Percentiles rank a stretch among this genome's conserved stretches.
Evolutionary conservation across 1,140 invertebrate species (phyloP).

Genomic region (Chironomus tepperi): DNA sequence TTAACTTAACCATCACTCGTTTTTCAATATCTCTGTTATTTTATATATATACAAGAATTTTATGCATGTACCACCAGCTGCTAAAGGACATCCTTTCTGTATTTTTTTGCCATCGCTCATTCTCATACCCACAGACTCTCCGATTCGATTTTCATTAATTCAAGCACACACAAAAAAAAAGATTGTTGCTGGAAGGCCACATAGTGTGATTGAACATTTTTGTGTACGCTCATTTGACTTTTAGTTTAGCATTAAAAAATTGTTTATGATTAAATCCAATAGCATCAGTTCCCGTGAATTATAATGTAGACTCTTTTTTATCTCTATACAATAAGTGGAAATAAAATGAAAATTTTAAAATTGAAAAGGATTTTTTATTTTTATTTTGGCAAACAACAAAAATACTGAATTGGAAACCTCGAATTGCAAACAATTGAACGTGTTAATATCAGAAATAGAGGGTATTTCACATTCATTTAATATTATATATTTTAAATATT

Average conservation of each 20-base stretch:
- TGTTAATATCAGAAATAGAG: not conserved
- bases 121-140: not conserved
- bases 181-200: not conserved
- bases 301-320: not conserved
- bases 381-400: not conserved
- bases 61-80: slow-evolving; percentile 8
- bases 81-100: slow-evolving; percentile 3
- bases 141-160: not conserved
- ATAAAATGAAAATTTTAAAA: not conserved
- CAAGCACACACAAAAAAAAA: not conserved
- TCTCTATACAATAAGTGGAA: not conserved
- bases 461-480: too few relatives aligned
- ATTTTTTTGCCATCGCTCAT: slow-evolving; percentile 13
- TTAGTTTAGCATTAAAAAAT: not conserved
- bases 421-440: slow-evolving; percentile 1
- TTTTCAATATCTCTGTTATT: not conserved
- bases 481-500: too few relatives aligned
- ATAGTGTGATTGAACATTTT: slow-evolving; percentile 1
- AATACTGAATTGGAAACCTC: not conserved
- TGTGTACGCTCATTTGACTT: slow-evolving; percentile 9
- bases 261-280: not conserved
- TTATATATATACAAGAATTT: not conserved
- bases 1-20: not conserved
- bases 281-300: not conserved
- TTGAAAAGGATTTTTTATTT: not conserved